A percentile compares a stretch with the other conserved stretches of the same genome.
Evolutionary conservation across 1,140 invertebrate genomes (phyloP).

Genomic region (Drosophila simulans): DNA sequence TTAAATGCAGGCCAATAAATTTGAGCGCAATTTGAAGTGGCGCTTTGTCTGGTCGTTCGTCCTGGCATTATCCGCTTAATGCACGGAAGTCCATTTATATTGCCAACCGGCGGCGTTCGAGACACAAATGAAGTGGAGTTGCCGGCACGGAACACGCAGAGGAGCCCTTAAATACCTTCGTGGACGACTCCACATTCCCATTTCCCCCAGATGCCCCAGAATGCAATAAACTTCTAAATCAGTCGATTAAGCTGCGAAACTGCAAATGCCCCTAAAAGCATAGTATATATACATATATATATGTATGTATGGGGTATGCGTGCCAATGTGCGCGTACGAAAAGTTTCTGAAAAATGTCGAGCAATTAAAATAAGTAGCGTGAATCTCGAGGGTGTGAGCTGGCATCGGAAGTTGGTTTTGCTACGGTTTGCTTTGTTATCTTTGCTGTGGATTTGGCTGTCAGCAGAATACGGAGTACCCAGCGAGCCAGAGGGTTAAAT

Average conservation of each 20-base stretch:
- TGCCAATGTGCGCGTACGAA: constrained; percentile 19
- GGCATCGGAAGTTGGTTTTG: constrained; percentile 27
- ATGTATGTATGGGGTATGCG: not conserved
- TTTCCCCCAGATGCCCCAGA: constrained; percentile 62
- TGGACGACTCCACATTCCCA: constrained; percentile 48
- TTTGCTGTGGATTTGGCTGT: constrained; percentile 62
- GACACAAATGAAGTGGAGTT: constrained; percentile 65
- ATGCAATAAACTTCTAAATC: constrained; percentile 82
- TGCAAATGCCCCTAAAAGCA: constrained; percentile 67
- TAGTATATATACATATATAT: constrained; percentile 1
- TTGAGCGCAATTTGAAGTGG: constrained; percentile 63
- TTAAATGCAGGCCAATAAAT: constrained; percentile 74
- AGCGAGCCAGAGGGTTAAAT: constrained; percentile 20
- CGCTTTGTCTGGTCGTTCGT: constrained; percentile 55
- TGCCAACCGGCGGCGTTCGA: constrained; percentile 31
- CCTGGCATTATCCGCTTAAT: constrained; percentile 66
- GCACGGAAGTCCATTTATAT: constrained; percentile 78
- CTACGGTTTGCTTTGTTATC: constrained; percentile 29
- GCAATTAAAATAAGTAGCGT: constrained; percentile 79
- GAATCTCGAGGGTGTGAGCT: constrained; percentile 24
- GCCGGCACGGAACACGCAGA: constrained; percentile 41
- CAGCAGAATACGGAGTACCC: constrained; percentile 40
- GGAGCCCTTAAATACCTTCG: constrained; percentile 73
- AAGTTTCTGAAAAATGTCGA: constrained; percentile 75
- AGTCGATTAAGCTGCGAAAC: constrained; percentile 76